Base-by-base conservation (phyloP, 2,888 invertebrate genomes). In the Alentia gelatinosa region DNA sequence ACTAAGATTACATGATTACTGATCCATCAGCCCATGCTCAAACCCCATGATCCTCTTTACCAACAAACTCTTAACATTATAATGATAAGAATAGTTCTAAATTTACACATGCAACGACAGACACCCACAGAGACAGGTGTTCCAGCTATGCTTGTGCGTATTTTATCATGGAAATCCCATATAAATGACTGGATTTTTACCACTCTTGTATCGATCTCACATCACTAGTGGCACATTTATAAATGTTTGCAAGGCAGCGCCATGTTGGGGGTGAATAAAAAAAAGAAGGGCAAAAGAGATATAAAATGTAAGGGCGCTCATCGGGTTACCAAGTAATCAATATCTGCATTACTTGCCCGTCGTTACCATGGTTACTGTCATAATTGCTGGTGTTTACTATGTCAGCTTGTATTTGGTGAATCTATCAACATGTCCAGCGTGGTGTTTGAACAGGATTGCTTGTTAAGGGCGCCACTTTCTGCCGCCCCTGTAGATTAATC, bases 281-380 rank as follows among this genome's bases (percentile, higher is more conserved):
- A n/a, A 56, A 56, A 56, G n/a, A 3, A 56, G n/a, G n/a, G 3
- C n/a, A 19, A 56, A 56, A 56, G n/a, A 12, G 56, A 56, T 19
- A 19, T 47, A 56, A 3, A 19, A 56, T 56, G 19, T 3, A 56
- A n/a, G 56, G n/a, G 68, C 30, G 30, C 68, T 68, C 30, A 26
- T 68, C 12, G 68, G 68, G 68, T 68, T 68, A 68, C 68, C 68
- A 68, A 68, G 68, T 68, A 68, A 68, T 68, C 68, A 68, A 68
- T 68, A 30, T 68, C 68, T 68, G 68, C 30, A 68, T 68, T 30
- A 26, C 26, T 19, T 12, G 68, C 5, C 68, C 26, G 5, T 68
- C 68, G 68, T 68, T 68, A 68, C 68, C 68, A 68, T 68, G 68
- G 68, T 68, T n/a, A 68, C 68, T 68, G 5, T 4, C 68, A 68